Conservation (phyloP, 2,113 vertebrate species). For the Micromys minutus region DNA sequence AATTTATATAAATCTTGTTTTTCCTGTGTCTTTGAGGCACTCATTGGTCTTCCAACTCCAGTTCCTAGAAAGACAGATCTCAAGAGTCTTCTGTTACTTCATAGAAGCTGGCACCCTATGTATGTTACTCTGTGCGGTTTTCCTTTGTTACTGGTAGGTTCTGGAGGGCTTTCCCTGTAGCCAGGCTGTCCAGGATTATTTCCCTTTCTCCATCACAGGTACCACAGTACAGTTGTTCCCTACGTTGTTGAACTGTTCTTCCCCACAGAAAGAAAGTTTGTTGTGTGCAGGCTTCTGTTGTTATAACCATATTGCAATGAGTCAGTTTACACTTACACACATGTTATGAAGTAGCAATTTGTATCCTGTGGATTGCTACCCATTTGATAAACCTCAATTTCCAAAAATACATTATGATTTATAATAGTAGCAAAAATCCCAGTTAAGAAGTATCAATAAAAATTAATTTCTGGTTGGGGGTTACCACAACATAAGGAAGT, state of each 20-base stretch:
- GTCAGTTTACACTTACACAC: too few species aligned
- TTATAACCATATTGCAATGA: background rate
- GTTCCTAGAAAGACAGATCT: background rate
- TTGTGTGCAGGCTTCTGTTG: background rate
- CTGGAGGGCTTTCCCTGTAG: background rate
- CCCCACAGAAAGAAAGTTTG: background rate
- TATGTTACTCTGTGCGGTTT: background rate
- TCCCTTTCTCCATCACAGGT: background rate
- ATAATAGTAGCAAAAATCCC: too few species aligned
- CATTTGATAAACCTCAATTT: too few species aligned
- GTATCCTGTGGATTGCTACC: too few species aligned
- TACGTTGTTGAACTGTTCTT: background rate
- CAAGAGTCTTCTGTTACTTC: background rate
- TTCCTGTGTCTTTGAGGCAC: background rate
- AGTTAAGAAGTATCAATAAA: too few species aligned
- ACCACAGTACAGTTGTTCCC: background rate
- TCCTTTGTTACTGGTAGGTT: background rate
- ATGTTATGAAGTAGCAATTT: too few species aligned
- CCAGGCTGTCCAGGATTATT: background rate
- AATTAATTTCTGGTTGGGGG: too few species aligned
- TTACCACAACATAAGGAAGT: too few species aligned
- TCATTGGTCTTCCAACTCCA: background rate
- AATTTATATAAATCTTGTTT: background rate
- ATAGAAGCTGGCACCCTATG: background rate
- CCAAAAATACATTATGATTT: too few species aligned